Base-by-base conservation (phyloP, 2,888 invertebrate genomes). In the Thymelicus lineola region DNA sequence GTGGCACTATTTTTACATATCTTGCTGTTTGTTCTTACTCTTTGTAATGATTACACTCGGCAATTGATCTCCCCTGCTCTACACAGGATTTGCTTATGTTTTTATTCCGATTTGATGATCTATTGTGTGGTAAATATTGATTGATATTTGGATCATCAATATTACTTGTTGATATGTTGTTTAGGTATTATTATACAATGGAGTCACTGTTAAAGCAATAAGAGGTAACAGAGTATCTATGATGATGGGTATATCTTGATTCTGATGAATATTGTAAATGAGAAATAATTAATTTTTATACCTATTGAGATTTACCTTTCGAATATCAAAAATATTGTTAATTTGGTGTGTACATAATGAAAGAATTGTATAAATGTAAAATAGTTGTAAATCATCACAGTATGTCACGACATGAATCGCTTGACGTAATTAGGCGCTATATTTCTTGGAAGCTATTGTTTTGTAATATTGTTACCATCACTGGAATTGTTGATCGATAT, bases 301-400 rank as follows among this genome's bases (percentile, higher is more conserved):
- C 63, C 63, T 63, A 61, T 28, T 61, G 36, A 53, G 50, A 38
- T 63, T 58, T 65, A 28, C 48, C 60, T 38, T 38, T 53, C 55
- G 62, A 57, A 62, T 62, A 48, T 68, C 15, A 14, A 62, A 55
- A 45, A 46, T 35, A 57, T 62, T 70, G 64, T 63, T 35, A 42
- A 59, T 64, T 70, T 46, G 61, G 50, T 59, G 58, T 70, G 46
- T 64, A 70, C 57, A 70, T 58, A 63, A 58, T 36, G 53, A 46
- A 5, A 61, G 20, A 48, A 57, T 48, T 68, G 63, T 69, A 63
- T 57, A 69, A 61, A 35, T 69, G 68, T 67, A 61, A 53, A 67
- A 15, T 67, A 63, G 42, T 58, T 68, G 55, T 68, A 68, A 53
- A 61, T 67, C 67, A 67, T 45, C 60, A 67, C 60, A 61, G 60